phyloP scores from a whole-genome alignment of 1,140 invertebrate genomes.

The Drosophila trapezifrons region DNA sequence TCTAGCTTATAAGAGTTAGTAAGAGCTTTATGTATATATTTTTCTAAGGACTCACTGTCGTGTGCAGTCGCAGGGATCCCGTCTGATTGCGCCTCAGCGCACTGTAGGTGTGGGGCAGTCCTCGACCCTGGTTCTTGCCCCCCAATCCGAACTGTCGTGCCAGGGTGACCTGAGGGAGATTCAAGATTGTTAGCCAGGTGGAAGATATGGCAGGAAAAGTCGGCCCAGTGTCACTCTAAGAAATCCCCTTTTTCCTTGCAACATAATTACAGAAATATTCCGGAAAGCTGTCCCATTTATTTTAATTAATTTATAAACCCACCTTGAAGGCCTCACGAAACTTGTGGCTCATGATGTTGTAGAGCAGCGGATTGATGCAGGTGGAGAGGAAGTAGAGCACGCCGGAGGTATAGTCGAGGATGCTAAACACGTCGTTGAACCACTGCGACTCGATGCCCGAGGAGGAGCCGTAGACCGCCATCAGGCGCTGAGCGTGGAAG shows the following conservation, averaged over 20 bases:
- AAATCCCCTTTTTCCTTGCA: neutral
- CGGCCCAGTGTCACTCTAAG: neutral
- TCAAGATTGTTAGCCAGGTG: no score
- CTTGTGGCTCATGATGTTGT: conserved; percentile 95
- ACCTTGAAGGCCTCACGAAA: conserved; percentile 94
- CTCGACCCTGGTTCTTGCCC: conserved; percentile 54
- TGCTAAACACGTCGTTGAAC: conserved; percentile 86
- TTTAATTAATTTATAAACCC: conserved; percentile 45
- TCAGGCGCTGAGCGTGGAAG: conserved; percentile 94
- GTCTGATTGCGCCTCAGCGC: conserved; percentile 68
- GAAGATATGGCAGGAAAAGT: neutral
- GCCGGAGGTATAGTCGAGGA: conserved; percentile 89
- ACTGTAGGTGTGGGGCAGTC: conserved; percentile 71
- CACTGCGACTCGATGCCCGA: conserved; percentile 78
- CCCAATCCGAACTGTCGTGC: conserved; percentile 67
- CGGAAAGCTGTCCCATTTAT: neutral
- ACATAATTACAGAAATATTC: no score
- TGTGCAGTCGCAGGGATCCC: conserved; percentile 70
- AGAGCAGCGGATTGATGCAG: conserved; percentile 92
- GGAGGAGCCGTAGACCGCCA: conserved; percentile 88
- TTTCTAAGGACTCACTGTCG: conserved; percentile 55
- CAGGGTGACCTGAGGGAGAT: conserved; percentile 56
- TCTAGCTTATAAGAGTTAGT: no score
- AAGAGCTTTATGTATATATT: neutral
- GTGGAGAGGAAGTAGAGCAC: conserved; percentile 90